Base-by-base conservation (phyloP, 1,140 invertebrate genomes). In the Sminthurides bifidus region DNA sequence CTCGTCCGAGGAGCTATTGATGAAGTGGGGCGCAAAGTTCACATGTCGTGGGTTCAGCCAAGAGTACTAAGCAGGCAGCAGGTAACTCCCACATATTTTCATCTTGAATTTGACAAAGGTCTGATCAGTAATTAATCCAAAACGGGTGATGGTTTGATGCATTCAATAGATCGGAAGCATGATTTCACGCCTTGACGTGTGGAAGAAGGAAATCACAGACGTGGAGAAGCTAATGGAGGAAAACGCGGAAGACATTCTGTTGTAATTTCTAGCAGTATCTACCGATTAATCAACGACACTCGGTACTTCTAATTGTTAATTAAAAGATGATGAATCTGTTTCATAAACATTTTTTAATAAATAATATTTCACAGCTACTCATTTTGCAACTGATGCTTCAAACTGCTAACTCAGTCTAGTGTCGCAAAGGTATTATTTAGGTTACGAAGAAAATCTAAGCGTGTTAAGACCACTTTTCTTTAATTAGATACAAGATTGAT, bases 1-100 rank as follows among this genome's bases (percentile, higher is more conserved):
- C 76, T 99, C 0, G 87, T 99, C 2, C 81, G 84, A 58, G 95
- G 95, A 15, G 84, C 83, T 44, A 98, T 98, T 65, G 93, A 98
- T 76, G 90, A 98, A 74, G 91, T 97, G 2, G 79, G 81, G 17
- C 72, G 76, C 52, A 83, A 77, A 54, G 84, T 91, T 5, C 81
- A 85, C 68, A 83, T 92, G 76, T 85, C 81, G 21, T 92, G 88
- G 89, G 85, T 95, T 19, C 91, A 94, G 70, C 92, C 92, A 1
- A 76, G 92, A 61, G 92, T 95, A 8, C 72, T 95, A 1, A 84
- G 92, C 66, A 73, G 75, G 50, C 67, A 75, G 52, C 81, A 83
- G 75, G 79, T 81, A 66, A 56, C 29, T 33, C 43, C 44, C 24
- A 15, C n/a, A 4, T 38, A 8, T 27, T 24, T n/a, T 14, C 49